phyloP scores from a whole-genome alignment of 2,888 invertebrate genomes.

The Lithophane socia region DNA sequence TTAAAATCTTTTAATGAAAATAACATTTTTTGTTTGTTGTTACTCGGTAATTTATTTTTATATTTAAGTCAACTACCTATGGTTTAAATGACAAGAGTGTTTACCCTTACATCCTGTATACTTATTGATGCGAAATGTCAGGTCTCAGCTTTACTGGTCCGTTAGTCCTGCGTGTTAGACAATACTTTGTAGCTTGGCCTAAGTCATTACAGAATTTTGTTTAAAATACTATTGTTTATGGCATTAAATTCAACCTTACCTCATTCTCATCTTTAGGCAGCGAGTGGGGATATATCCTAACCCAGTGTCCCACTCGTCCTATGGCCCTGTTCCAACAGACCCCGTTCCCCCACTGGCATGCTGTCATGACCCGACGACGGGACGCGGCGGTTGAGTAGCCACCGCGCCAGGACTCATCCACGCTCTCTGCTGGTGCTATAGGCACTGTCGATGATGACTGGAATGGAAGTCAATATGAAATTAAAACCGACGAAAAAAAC shows the following conservation, averaged over 20 bases:
- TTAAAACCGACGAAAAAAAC: too few species aligned
- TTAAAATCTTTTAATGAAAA: too few species aligned
- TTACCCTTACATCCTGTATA: too few species aligned
- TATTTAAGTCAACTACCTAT: too few species aligned
- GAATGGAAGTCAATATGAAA: conserved; percentile 18
- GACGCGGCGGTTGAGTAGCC: conserved; percentile 86
- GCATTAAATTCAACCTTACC: conserved; percentile 62
- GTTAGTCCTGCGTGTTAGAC: neutral
- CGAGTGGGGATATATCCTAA: conserved; percentile 93
- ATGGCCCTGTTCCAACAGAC: conserved; percentile 92
- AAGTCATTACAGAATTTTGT: neutral
- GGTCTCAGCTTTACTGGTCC: neutral
- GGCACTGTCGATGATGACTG: conserved; percentile 77
- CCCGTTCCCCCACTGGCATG: conserved; percentile 93
- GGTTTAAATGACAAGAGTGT: too few species aligned
- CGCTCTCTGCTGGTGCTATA: conserved; percentile 74
- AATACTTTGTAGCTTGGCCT: neutral
- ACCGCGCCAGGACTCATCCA: conserved; percentile 86
- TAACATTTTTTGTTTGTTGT: too few species aligned
- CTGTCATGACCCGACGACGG: conserved; percentile 80
- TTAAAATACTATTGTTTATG: neutral
- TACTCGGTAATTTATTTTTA: too few species aligned
- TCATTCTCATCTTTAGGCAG: conserved; percentile 79
- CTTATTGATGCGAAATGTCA: neutral
- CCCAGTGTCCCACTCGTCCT: conserved; percentile 93